phyloP scores from a whole-genome alignment of 2,888 invertebrate genomes.

The Pegoplata infirma region DNA sequence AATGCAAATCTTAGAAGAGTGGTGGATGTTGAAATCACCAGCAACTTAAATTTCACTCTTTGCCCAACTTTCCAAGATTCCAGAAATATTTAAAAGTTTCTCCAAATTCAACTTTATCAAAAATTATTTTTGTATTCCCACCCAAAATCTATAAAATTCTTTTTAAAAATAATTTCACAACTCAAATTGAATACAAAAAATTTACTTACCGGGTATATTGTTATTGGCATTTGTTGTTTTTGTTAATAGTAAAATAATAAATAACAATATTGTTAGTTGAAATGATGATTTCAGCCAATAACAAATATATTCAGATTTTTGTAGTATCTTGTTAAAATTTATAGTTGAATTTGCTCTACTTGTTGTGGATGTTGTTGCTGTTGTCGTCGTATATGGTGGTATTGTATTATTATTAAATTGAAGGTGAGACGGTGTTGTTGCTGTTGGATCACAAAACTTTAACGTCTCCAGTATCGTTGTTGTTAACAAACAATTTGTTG shows the following conservation, averaged over 20 bases:
- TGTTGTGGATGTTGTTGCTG: constrained; percentile 9
- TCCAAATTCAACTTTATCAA: no score
- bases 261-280: constrained; percentile 72
- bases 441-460: constrained; percentile 56
- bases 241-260: constrained; percentile 71
- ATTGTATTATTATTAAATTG: constrained; percentile 46
- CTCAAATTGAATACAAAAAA: no score
- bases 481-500: constrained; percentile 51
- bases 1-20: no score
- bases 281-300: constrained; percentile 69
- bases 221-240: constrained; percentile 76
- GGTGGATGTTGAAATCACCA: no score
- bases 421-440: constrained; percentile 52
- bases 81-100: no score
- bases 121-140: no score
- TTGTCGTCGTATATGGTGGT: constrained; percentile 38
- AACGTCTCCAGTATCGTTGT: constrained; percentile 63
- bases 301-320: constrained; percentile 57
- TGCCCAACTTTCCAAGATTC: no score
- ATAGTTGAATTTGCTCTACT: constrained; percentile 30
- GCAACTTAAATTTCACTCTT: no score
- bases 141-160: no score
- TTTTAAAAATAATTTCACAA: no score
- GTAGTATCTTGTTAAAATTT: constrained; percentile 38
- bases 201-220: constrained; percentile 77